Evolutionary conservation across 2,797 vertebrate genomes (phyloP).

Genomic region (Otus scops): DNA sequence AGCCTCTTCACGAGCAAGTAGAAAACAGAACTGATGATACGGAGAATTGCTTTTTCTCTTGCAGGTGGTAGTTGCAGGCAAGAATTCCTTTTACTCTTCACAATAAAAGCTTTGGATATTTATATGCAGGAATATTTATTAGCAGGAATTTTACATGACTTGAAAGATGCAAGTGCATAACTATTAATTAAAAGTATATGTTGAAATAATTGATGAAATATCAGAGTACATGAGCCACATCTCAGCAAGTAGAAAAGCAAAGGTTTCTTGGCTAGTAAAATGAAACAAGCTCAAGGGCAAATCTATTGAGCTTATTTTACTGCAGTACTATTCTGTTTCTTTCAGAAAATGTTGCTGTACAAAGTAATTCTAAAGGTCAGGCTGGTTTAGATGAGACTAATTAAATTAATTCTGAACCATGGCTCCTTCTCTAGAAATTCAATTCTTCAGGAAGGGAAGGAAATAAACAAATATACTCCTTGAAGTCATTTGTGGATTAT

Average conservation of each 20-base stretch:
- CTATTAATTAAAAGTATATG: not conserved
- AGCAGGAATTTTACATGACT: not conserved
- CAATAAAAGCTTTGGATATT: not conserved
- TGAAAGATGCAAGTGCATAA: not conserved
- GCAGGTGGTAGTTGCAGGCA: not conserved
- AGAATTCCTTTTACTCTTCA: not conserved
- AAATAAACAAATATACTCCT: not conserved
- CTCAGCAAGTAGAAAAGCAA: not conserved
- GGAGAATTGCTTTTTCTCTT: not conserved
- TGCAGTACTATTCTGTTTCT: not conserved
- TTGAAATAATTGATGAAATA: not conserved
- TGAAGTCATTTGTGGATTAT: not conserved
- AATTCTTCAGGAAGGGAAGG: not conserved
- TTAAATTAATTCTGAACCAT: not conserved
- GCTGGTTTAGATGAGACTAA: constrained; percentile 1
- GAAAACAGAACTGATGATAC: not conserved
- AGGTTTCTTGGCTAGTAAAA: not conserved
- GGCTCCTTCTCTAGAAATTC: not conserved
- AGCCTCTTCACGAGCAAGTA: not conserved
- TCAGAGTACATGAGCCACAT: not conserved
- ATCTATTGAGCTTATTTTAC: not conserved
- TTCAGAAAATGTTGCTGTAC: not conserved
- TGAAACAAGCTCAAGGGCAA: not conserved
- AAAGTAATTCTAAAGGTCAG: constrained; percentile 30
- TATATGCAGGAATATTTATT: not conserved